A percentile compares a stretch with the other conserved stretches of the same genome.
These are phyloP conservation scores for Dicyrtoma fusca DNA, from an alignment of 2,888 invertebrate genomes.

Conservation along the genomic window DNA sequence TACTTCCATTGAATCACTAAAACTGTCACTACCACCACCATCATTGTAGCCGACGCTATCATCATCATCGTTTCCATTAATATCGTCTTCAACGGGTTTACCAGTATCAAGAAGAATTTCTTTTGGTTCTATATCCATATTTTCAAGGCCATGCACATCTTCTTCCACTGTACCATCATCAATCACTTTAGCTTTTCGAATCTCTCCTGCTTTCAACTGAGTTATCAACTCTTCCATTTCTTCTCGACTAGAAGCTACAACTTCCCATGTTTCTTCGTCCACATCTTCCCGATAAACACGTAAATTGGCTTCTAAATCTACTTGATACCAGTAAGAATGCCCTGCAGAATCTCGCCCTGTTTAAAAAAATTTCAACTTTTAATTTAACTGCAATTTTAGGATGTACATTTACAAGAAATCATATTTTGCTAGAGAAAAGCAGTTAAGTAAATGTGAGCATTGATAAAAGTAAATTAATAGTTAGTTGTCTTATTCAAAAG, in stretches of 20 bases:
- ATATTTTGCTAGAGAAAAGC: not conserved
- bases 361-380: not conserved
- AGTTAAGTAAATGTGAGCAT: no score
- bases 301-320: constrained; percentile 74
- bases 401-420: not conserved
- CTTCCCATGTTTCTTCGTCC: constrained; percentile 94
- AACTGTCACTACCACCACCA: constrained; percentile 13
- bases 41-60: constrained; percentile 51
- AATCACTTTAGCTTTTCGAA: constrained; percentile 55
- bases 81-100: constrained; percentile 53
- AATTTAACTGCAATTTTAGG: not conserved
- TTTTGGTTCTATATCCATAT: constrained; percentile 54
- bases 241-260: constrained; percentile 84
- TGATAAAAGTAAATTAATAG: no score
- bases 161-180: constrained; percentile 56
- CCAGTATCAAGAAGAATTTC: constrained; percentile 53
- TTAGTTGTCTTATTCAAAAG: no score
- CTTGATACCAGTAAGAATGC: constrained; percentile 90
- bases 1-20: constrained; percentile 19
- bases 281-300: constrained; percentile 94
- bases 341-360: constrained; percentile 81
- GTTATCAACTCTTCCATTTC: constrained; percentile 79
- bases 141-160: constrained; percentile 58
- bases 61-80: constrained; percentile 43
- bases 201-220: constrained; percentile 62